Evolutionary conservation across 1,140 invertebrate genomes (phyloP).

Genomic region (Meloidogyne chitwoodi): DNA sequence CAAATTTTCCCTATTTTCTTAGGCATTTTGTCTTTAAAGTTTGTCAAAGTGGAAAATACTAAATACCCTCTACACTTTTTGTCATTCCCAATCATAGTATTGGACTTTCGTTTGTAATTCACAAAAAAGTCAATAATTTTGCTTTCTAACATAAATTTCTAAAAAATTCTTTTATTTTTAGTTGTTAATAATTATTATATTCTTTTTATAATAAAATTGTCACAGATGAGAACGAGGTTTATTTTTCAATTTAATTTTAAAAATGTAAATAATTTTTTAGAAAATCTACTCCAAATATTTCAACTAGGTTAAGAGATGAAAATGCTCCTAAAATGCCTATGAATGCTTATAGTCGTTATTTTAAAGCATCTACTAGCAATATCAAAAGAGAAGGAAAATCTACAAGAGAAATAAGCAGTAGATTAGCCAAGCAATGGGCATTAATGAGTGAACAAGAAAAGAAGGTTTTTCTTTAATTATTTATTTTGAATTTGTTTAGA

Average conservation of each 20-base stretch:
- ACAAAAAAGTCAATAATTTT: no score
- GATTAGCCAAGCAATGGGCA: neutral
- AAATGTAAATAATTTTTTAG: neutral
- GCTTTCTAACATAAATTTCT: no score
- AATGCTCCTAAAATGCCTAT: neutral
- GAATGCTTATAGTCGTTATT: neutral
- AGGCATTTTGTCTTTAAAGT: no score
- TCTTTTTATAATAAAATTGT: neutral
- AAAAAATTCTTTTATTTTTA: no score
- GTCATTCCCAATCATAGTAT: no score
- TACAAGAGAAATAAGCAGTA: neutral
- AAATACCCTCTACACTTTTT: no score
- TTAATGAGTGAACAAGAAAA: neutral
- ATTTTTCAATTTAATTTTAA: neutral
- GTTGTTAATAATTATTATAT: no score
- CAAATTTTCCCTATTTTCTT: no score
- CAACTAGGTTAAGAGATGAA: neutral
- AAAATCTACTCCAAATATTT: neutral
- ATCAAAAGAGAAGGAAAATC: neutral
- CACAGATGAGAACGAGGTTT: neutral
- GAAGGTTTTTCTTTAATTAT: neutral
- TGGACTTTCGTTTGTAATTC: no score
- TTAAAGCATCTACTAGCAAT: neutral
- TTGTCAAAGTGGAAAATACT: no score
- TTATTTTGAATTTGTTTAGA: no score